Evolutionary conservation across 1,140 invertebrate species (phyloP).

Genomic region (Drosophila hydei): DNA sequence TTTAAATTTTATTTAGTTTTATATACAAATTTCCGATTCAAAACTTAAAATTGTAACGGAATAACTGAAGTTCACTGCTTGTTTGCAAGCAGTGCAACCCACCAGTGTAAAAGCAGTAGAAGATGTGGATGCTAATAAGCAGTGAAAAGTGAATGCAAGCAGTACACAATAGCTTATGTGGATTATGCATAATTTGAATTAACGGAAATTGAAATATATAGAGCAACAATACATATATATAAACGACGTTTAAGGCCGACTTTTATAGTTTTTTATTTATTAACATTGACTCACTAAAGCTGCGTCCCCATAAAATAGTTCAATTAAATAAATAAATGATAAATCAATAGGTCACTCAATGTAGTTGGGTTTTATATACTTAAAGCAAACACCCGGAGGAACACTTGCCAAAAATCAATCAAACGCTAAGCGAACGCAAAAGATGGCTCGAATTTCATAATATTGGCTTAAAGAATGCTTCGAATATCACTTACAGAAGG

Average conservation of each 20-base stretch:
- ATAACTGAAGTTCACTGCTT: slow-evolving; percentile 5
- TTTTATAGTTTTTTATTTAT: no score
- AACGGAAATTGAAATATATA: background rate
- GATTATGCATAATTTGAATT: background rate
- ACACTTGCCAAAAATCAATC: slow-evolving; percentile 51
- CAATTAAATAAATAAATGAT: background rate
- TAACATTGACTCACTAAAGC: no score
- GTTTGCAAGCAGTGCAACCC: background rate
- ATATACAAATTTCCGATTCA: background rate
- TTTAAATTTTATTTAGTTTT: no score
- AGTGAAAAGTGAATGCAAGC: slow-evolving; percentile 9
- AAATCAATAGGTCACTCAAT: background rate
- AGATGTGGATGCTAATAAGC: background rate
- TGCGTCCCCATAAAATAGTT: background rate
- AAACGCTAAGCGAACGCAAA: slow-evolving; percentile 2
- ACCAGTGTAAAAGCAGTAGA: background rate
- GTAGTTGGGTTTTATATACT: background rate
- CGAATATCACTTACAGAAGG: slow-evolving; percentile 8
- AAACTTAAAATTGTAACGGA: slow-evolving; percentile 2
- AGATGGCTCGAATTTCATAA: slow-evolving; percentile 48
- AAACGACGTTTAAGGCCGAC: no score
- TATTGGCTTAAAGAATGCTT: slow-evolving; percentile 2
- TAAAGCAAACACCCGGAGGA: slow-evolving; percentile 19
- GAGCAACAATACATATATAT: no score
- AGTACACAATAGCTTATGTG: background rate